Base-by-base conservation (phyloP, 2,888 invertebrate species). In the Dryocosmus kuriphilus region DNA sequence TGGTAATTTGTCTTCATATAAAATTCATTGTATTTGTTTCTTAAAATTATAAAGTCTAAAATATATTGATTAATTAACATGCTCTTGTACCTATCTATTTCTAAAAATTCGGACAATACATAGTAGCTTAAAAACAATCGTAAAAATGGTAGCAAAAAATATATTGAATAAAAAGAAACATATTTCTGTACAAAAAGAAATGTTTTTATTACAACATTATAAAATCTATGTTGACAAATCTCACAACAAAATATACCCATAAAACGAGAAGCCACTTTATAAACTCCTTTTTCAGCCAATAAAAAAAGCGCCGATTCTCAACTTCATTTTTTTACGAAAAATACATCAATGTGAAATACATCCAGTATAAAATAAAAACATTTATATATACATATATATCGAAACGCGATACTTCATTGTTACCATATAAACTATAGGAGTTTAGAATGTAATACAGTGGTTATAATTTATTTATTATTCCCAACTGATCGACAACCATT, bases 171-270 rank as follows among this genome's bases (percentile, higher is more conserved):
- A 78, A 78, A 51, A 24, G 65, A 77, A 41, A 80, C 38, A 35
- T 27, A 55, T 27, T 51, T 73, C 27, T 80, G 46, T 82, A 80
- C 80, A 85, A 86, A 88, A 88, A 89, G 85, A 87, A 89, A 86
- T 87, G 78, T 81, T 87, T 90, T 91, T 91, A 91, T 91, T 91
- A 89, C 89, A 91, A 90, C 87, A 86, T 90, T 91, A 91, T 89
- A 91, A 91, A 91, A 91, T 90, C 89, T 90, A 90, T 88, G 87
- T 85, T 84, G 83, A 85, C 86, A 87, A 79, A 84, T 75, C 80
- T 78, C 83, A 84, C 83, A 82, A 84, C 86, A 84, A 86, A 83
- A 83, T 86, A 85, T 85, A 86, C 79, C 63, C 80, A 84, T 80
- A 81, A 86, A 87, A 87, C 73, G 81, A 84, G 81, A 85, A 79